phyloP scores from a whole-genome alignment of 2,797 vertebrate species.

The Hippocampus kuda region DNA sequence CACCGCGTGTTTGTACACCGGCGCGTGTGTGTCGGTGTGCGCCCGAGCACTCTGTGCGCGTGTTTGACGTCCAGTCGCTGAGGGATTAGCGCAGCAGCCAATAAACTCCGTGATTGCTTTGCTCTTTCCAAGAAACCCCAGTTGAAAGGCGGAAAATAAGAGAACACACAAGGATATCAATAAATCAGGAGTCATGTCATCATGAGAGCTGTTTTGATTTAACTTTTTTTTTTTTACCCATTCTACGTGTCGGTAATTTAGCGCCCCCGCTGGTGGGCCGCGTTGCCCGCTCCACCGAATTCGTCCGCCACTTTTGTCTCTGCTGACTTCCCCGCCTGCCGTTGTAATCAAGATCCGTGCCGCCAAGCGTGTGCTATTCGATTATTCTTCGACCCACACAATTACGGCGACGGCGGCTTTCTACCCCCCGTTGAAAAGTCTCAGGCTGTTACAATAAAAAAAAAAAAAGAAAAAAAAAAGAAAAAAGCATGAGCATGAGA shows the following conservation, averaged over 20 bases:
- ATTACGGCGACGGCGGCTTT: constrained; percentile 12
- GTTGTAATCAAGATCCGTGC: constrained; percentile 25
- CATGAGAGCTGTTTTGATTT: constrained; percentile 34
- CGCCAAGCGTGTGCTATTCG: constrained; percentile 3
- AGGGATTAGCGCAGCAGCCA: constrained; percentile 51
- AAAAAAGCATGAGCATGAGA: background rate
- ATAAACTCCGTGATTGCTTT: constrained; percentile 59
- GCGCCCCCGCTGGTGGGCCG: constrained; percentile 9
- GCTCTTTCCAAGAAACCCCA: constrained; percentile 46
- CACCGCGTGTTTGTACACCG: constrained; percentile 39
- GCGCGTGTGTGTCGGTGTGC: constrained; percentile 23
- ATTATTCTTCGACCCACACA: constrained; percentile 18
- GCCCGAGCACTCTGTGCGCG: background rate
- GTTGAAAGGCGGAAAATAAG: constrained; percentile 34
- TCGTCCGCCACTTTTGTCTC: constrained; percentile 17
- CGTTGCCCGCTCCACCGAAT: constrained; percentile 15
- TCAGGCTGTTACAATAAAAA: background rate
- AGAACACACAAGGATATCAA: constrained; percentile 51
- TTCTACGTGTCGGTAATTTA: constrained; percentile 3
- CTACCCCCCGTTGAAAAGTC: background rate
- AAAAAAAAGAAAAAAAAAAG: background rate
- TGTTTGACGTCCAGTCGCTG: constrained; percentile 37
- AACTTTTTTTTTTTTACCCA: background rate
- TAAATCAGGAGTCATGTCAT: constrained; percentile 65
- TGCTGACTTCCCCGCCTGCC: constrained; percentile 17